Base-by-base conservation (phyloP, 2,888 invertebrate species). In the Drosophila yooni region DNA sequence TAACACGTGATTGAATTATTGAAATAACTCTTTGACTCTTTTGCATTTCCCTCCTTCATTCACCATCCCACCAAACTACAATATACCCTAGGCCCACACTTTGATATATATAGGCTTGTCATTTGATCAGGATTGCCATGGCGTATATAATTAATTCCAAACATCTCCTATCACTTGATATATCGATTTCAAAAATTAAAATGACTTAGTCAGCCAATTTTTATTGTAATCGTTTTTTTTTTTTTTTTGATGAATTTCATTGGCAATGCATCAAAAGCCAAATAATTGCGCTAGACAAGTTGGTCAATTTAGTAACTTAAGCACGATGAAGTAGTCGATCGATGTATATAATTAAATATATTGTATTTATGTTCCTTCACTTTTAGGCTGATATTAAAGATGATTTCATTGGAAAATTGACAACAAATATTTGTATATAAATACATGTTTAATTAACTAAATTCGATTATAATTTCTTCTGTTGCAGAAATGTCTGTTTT, bases 1-100 rank as follows among this genome's bases (percentile, higher is more conserved):
- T 89, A 80, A 81, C 89, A 89, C 89, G 87, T 87, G 87, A 87
- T 87, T 87, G 87, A 87, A 87, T 89, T 87, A 87, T 87, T 89
- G 89, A 89, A 85, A 82, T 74, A 67, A 64, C 63, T 72, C 53
- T 59, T 48, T 53, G 29, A 31, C 54, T 72, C 43, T 50, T 31
- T 29, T n/a, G 29, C 51, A 29, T 51, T 29, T 31, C n/a, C n/a
- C 51, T n/a, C 18, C 27, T 13, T 7, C 48, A 50, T 34, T 57
- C 15, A 15, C 15, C 18, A 50, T 29, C 36, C 10, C 36, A 6
- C n/a, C 52, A 53, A 25, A 40, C 46, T 38, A 36, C 34, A 27
- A 18, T 50, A 46, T 46, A 25, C 46, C 46, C 46, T 25, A 15
- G 15, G 4, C 25, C 0, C 46, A 46, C 7, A 7, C 13, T 46